Conservation (phyloP, 2,888 invertebrate species). For the Erebia palarica region DNA sequence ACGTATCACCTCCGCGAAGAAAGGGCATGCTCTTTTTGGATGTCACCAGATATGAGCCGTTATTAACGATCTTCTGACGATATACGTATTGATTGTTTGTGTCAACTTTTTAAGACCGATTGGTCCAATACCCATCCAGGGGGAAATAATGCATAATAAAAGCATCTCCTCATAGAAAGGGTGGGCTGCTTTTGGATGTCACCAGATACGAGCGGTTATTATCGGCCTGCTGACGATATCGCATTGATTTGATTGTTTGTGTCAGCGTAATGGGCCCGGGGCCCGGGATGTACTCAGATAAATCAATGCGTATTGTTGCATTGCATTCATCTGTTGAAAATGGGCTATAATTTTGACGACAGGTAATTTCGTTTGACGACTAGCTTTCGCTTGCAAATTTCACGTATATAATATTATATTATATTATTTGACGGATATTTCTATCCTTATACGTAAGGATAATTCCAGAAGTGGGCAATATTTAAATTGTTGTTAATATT, state of each 20-base stretch:
- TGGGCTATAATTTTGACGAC: neutral
- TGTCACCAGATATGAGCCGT: slow-evolving; percentile 8
- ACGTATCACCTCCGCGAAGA: neutral
- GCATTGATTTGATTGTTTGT: slow-evolving; percentile 27
- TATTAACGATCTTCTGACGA: slow-evolving; percentile 25
- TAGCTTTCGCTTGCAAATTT: too few relatives aligned
- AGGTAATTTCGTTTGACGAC: neutral
- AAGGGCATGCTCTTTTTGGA: neutral
- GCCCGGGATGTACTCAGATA: slow-evolving; percentile 2
- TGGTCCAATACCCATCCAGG: neutral
- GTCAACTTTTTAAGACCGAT: neutral
- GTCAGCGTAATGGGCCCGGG: slow-evolving; percentile 6
- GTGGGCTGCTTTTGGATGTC: slow-evolving; percentile 1
- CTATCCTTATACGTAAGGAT: too few relatives aligned
- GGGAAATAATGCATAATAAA: neutral
- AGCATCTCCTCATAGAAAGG: neutral
- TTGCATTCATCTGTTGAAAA: slow-evolving; percentile 4
- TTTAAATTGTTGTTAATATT: too few relatives aligned
- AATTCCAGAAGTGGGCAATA: too few relatives aligned
- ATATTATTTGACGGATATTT: too few relatives aligned
- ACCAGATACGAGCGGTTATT: slow-evolving; percentile 21
- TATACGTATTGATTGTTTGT: slow-evolving; percentile 21
- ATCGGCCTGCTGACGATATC: slow-evolving; percentile 26
- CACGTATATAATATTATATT: too few relatives aligned
- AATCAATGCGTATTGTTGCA: slow-evolving; percentile 19